Evolutionary conservation across 2,888 invertebrate genomes (phyloP).

Genomic region (Aproaerema taeniolella): DNA sequence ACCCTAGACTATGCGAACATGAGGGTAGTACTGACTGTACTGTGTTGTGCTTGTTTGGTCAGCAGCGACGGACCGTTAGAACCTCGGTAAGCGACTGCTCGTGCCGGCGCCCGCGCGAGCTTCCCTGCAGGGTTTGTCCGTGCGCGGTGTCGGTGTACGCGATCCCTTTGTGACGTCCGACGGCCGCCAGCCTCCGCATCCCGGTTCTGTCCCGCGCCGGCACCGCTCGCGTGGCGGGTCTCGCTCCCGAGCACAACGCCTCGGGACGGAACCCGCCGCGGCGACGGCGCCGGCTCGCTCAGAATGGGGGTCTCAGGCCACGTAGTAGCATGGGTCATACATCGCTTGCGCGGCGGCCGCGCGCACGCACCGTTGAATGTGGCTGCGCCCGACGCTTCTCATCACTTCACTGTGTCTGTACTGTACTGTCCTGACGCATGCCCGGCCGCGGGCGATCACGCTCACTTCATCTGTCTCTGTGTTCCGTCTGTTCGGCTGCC

Average conservation of each 20-base stretch:
- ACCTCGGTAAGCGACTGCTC: constrained; percentile 70
- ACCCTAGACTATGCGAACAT: constrained; percentile 49
- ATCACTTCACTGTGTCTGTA: constrained; percentile 76
- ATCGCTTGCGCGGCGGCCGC: constrained; percentile 75
- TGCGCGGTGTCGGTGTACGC: constrained; percentile 59
- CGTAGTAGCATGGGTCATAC: constrained; percentile 76
- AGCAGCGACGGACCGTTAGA: constrained; percentile 76
- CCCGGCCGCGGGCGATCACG: constrained; percentile 74
- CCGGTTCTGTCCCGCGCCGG: constrained; percentile 25
- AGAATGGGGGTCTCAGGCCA: constrained; percentile 39
- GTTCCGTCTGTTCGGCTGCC: constrained; percentile 69
- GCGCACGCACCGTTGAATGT: constrained; percentile 75
- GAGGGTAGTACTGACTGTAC: constrained; percentile 73
- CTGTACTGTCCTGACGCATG: constrained; percentile 76
- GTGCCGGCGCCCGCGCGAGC: constrained; percentile 57
- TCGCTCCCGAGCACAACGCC: constrained; percentile 7
- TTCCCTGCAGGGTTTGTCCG: constrained; percentile 50
- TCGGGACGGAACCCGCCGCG: constrained; percentile 12
- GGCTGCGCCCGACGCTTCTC: constrained; percentile 77
- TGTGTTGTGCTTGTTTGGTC: constrained; percentile 76
- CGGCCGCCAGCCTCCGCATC: constrained; percentile 51
- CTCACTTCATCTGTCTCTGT: constrained; percentile 76
- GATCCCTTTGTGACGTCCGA: constrained; percentile 72
- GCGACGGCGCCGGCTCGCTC: constrained; percentile 23
- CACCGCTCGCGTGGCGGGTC: constrained; percentile 11